Evolutionary conservation across 2,113 vertebrate species (phyloP), one percentile per base, ranked within the genome.

Genomic region (Prinia subflava): DNA sequence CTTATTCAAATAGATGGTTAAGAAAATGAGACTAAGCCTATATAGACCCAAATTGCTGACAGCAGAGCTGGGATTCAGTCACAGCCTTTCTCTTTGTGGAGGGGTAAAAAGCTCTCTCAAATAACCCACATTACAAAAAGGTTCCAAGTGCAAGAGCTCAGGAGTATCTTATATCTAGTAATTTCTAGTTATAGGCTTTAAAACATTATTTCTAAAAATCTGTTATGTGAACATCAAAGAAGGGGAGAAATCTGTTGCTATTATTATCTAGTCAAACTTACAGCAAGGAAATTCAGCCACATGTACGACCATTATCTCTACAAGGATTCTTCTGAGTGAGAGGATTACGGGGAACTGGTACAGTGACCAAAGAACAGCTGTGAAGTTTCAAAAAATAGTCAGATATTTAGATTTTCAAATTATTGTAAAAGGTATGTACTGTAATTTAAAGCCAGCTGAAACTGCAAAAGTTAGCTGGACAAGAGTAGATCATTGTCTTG

Each of bases 181-280:
- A 62, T 56, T 94, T 93, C 94, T 73, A 92, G 88, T 78, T 83
- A 74, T 20, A 47, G 25, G 44, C 21, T 92, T 90, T 63, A 92
- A 93, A 77, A 56, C 6, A 70, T 37, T 0, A 37, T 37, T 83
- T 63, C 1, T 0, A 44, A 56, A 56, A 49, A 83, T 64, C 64
- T 80, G 74, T 84, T 90, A 28, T 68, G 70, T 52, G 70, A 89
- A 70, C 42, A 87, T 53, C 63, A 75, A 60, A 76, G 70, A 30
- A 62, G 84, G 64, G 42, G 53, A 81, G 49, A 81, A 94, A 70
- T 83, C 77, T 84, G 25, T 47, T 81, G 44, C 73, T 71, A 44
- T 53, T 83, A 75, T 57, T 83, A 81, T 25, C 83, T 44, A 68
- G 53, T 84, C 68, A 69, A 52, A 83, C 52, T 77, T 78, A 64